Conservation (phyloP, 2,113 vertebrate genomes). For the Acrocephalus arundinaceus region DNA sequence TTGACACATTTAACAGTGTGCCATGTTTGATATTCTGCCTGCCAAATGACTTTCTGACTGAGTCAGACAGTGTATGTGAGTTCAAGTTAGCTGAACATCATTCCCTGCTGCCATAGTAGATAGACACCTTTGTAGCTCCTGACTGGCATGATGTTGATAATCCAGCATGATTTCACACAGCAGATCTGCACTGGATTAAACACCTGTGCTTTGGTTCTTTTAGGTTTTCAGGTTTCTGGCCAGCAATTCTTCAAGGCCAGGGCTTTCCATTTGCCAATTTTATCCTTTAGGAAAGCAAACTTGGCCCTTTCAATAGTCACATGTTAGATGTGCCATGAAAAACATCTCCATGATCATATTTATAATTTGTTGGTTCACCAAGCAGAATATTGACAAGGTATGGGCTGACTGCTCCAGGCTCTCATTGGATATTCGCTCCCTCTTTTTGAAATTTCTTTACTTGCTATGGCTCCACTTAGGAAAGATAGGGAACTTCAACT, state of each 20-base stretch:
- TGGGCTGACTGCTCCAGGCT: background rate
- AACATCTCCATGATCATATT: background rate
- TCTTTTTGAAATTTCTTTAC: background rate
- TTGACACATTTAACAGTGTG: background rate
- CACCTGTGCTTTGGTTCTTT: background rate
- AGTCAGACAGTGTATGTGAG: background rate
- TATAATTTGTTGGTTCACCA: no score
- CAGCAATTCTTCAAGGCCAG: background rate
- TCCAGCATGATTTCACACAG: background rate
- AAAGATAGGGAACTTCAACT: background rate
- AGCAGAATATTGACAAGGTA: background rate
- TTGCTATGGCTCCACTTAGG: background rate
- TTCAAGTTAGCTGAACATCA: background rate
- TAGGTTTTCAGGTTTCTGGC: background rate
- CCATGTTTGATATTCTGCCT: background rate
- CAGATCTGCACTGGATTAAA: background rate
- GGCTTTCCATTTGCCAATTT: background rate
- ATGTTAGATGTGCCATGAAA: background rate
- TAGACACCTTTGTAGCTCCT: background rate
- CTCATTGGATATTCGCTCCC: background rate
- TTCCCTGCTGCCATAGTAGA: background rate
- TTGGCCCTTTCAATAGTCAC: no score
- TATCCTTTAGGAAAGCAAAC: background rate
- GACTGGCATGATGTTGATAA: background rate
- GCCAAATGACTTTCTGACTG: background rate